Evolutionary conservation across 2,797 vertebrate genomes (phyloP), one percentile per base, ranked within the genome.

Genomic region (Peromyscus nudipes): DNA sequence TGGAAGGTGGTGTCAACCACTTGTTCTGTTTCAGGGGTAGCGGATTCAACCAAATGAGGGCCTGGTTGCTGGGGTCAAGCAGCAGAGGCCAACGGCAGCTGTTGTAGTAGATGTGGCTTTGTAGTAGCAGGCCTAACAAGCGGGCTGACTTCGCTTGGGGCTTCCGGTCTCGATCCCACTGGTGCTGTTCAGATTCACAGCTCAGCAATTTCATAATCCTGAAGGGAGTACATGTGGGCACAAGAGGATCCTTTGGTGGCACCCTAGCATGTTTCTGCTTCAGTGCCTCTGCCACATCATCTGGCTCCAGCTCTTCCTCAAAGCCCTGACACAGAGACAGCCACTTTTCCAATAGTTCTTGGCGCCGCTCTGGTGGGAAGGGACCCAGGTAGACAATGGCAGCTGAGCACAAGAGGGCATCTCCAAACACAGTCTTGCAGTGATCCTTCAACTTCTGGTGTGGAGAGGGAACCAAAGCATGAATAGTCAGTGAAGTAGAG

Each of bases 291-390:
- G 98, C 97, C 52, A 98, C 97, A 88, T 99, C 99, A 19, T 98
- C 96, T 1, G 98, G 99, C 75, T 98, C 98, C 37, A 98, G 81
- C 16, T 98, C 27, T 25, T 99, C 98, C 76, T 67, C 97, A 80
- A 98, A 98, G 37, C 99, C 99, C 16, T 96, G 95, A 75, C 99
- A 99, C 13, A 99, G 79, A 6, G 97, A 96, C 94, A 96, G 98
- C 99, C 99, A 99, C 96, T 99, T 99, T 81, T 94, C 96, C n/a
- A 99, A 92, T 4, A 99, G 97, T 88, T 99, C 98, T 52, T 97
- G 93, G 29, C 99, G 99, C 27, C 98, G 71, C 2, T 92, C 73
- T 14, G 99, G 96, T 11, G 98, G 97, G 94, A 99, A 99, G 23
- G 99, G 98, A 25, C 99, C 99, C 88, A 99, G 98, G 97, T 99